phyloP scores from a whole-genome alignment of 2,888 invertebrate genomes.

The Leptogaster cylindrica region DNA sequence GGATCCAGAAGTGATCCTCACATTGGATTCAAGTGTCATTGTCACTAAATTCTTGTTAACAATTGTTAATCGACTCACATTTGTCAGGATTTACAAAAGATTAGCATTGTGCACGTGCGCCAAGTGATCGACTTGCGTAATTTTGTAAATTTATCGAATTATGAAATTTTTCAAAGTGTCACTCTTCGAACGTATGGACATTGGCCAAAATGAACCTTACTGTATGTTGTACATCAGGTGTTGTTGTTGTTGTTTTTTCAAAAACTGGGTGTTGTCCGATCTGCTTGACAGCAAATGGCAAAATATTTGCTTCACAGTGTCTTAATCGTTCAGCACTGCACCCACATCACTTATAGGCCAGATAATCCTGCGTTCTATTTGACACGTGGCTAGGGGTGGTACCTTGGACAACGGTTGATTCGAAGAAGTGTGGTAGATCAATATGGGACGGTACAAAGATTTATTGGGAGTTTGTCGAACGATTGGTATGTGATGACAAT shows the following conservation, averaged over 20 bases:
- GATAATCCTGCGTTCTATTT: not conserved
- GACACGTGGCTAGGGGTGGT: conserved; percentile 35
- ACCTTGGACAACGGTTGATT: conserved; percentile 12
- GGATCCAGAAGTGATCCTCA: not conserved
- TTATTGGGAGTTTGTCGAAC: no score
- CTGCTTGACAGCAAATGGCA: conserved; percentile 34
- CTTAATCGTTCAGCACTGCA: conserved; percentile 28
- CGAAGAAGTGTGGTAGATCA: no score
- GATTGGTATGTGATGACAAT: no score
- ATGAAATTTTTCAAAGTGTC: conserved; percentile 14
- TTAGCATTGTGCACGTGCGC: conserved; percentile 8
- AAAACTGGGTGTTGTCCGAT: conserved; percentile 14
- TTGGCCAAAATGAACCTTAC: no score
- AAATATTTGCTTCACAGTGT: conserved; percentile 36
- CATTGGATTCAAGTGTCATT: not conserved
- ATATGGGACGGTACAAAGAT: no score
- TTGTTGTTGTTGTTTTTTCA: conserved; percentile 23
- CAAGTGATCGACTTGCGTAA: conserved; percentile 24
- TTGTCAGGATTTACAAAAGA: conserved; percentile 36
- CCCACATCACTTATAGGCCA: conserved; percentile 13
- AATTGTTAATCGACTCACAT: conserved; percentile 30
- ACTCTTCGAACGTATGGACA: no score
- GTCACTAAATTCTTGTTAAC: conserved; percentile 34
- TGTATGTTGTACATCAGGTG: no score
- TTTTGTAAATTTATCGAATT: conserved; percentile 18